Evolutionary conservation across 2,113 vertebrate genomes (phyloP).

Genomic region (Microcebus murinus): DNA sequence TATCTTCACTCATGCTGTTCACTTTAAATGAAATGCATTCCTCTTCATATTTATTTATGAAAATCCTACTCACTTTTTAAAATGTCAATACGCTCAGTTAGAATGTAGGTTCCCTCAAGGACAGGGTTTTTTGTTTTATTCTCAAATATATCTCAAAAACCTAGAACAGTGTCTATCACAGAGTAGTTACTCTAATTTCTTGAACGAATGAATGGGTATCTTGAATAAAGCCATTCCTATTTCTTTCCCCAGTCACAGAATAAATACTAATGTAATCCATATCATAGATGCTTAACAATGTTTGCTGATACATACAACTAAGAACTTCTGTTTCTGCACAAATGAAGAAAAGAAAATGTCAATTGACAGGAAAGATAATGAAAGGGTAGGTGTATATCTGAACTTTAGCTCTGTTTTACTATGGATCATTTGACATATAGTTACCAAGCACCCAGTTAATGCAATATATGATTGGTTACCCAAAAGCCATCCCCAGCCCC

Average conservation of each 20-base stretch:
- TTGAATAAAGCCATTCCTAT: neutral
- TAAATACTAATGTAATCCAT: neutral
- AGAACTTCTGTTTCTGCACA: conserved; percentile 18
- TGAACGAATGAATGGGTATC: neutral
- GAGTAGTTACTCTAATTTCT: neutral
- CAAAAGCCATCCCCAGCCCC: neutral
- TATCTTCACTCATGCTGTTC: neutral
- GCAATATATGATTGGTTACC: neutral
- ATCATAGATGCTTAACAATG: neutral
- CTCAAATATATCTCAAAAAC: neutral
- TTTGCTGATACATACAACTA: neutral
- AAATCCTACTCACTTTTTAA: conserved; percentile 25
- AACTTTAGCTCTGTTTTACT: conserved; percentile 6
- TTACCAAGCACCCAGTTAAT: neutral
- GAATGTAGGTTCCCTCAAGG: neutral
- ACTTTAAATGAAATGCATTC: conserved; percentile 20
- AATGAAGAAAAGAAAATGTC: conserved; percentile 40
- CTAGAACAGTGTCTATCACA: neutral
- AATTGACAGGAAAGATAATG: conserved; percentile 39
- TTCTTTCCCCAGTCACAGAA: neutral
- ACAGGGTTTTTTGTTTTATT: neutral
- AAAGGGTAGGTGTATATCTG: neutral
- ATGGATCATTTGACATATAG: neutral
- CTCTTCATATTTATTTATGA: neutral
- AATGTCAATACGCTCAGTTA: neutral